Percentiles rank a stretch among this genome's conserved stretches.
These are phyloP conservation scores for Cryptops parisi DNA, from an alignment of 2,888 invertebrate genomes.

Conservation along the genomic window DNA sequence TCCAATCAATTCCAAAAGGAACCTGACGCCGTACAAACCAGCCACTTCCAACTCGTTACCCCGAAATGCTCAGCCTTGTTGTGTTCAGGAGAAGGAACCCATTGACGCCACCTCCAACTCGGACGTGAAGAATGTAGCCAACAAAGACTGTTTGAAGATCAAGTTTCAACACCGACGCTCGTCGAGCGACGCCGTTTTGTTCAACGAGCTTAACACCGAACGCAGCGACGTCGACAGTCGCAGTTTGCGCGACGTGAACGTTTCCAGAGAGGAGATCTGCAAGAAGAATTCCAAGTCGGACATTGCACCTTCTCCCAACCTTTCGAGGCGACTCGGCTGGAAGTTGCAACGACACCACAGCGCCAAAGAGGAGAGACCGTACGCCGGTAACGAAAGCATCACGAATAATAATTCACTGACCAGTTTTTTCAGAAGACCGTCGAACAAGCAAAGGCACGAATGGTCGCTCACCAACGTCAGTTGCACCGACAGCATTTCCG, in stretches of 20 bases:
- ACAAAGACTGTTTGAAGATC: neutral
- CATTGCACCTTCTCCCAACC: neutral
- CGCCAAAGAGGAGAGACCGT: neutral
- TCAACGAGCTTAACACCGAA: neutral
- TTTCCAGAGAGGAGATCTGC: neutral
- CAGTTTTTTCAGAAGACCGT: neutral
- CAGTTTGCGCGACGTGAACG: neutral
- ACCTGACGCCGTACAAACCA: neutral
- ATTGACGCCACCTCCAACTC: neutral
- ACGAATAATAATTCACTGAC: neutral
- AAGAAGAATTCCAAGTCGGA: neutral
- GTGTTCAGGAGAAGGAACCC: neutral
- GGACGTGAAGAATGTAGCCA: constrained; percentile 1
- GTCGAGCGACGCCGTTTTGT: constrained; percentile 5
- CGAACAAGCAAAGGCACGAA: neutral
- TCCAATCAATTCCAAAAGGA: neutral
- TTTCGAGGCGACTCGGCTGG: neutral
- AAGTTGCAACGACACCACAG: neutral
- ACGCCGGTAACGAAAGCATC: neutral
- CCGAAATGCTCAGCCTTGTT: too few relatives aligned
- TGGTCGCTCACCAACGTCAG: neutral
- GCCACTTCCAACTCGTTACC: neutral
- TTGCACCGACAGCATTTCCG: neutral
- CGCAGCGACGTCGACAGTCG: neutral
- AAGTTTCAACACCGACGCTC: constrained; percentile 1